Evolutionary conservation across 1,140 invertebrate species (phyloP), one percentile per base, ranked within the genome.

Genomic region (Centruroides sculpturatus): DNA sequence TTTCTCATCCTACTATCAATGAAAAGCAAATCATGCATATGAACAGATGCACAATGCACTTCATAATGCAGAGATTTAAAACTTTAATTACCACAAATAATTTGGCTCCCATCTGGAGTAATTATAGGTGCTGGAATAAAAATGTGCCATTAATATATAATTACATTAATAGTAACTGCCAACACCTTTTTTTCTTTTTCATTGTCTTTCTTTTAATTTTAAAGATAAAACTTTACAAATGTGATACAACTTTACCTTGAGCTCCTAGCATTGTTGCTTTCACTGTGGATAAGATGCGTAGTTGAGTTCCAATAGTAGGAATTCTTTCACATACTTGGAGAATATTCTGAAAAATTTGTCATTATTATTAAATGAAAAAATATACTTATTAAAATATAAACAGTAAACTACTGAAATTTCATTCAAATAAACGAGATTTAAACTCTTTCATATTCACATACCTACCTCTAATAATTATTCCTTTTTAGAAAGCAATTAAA

Each of bases 221-320:
- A 23, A 23, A 23, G 23, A 23, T 23, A 23, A 23, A 23, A 23
- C 23, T n/a, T n/a, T 23, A 23, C n/a, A n/a, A 46, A 55, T 23
- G 41, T 55, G 57, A 41, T 46, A 41, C 56, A 46, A 59, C 36
- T 47, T 70, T 83, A 92, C 96, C 95, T 85, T 99, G 94, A 53
- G 93, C 94, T 62, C 96, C 96, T 52, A 99, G 78, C 95, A 99
- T 99, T 12, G 96, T 99, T 0, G 96, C 95, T 75, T 99, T 99
- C 3, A 99, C 96, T 0, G 96, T 99, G 4, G 94, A 98, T 56
- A 99, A 75, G 69, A 99, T 99, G 76, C 98, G 98, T 54, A 99
- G 78, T 73, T 99, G 96, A 3, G 95, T 99, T 60, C 95, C 95
- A 74, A 99, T 99, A 0, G 96, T 99, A n/a, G 96, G 96, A 71